A percentile compares a stretch with the other conserved stretches of the same genome.
Conservation (phyloP, 1,140 invertebrate genomes). For the Streblospio benedicti region DNA sequence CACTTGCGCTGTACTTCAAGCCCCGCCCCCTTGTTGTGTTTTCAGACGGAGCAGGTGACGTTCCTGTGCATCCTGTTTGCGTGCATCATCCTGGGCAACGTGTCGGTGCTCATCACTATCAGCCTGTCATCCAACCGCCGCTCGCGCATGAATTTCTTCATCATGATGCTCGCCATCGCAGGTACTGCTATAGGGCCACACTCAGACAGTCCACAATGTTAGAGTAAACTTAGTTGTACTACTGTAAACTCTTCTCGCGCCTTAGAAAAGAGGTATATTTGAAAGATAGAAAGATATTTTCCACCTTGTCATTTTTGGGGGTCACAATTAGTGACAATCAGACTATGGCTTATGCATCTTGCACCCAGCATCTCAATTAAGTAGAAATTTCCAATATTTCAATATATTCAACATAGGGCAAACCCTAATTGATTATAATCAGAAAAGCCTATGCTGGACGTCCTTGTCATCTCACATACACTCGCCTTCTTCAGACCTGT, state of each 20-base stretch:
- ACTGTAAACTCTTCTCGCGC: not conserved
- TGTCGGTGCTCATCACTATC: constrained; percentile 73
- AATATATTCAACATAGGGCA: not conserved
- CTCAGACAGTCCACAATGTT: not conserved
- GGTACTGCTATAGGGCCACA: constrained; percentile 51
- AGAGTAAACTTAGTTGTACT: not conserved
- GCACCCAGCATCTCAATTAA: not conserved
- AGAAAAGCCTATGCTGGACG: not conserved
- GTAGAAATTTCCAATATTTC: not conserved
- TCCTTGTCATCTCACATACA: not conserved
- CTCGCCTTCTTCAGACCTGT: constrained; percentile 60
- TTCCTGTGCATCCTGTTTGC: constrained; percentile 79
- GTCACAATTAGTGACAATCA: not conserved
- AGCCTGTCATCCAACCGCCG: constrained; percentile 64
- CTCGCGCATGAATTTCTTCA: constrained; percentile 93
- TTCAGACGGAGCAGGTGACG: constrained; percentile 79
- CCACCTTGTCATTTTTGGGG: not conserved
- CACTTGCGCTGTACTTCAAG: too few relatives aligned
- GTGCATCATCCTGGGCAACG: constrained; percentile 80
- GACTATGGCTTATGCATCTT: not conserved
- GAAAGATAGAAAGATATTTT: not conserved
- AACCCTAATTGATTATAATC: not conserved
- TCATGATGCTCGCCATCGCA: constrained; percentile 84
- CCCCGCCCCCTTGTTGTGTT: too few relatives aligned
- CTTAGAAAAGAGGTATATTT: not conserved